Percentiles rank a stretch among this genome's conserved stretches.
Evolutionary conservation across 2,797 vertebrate genomes (phyloP).

Genomic region (Crypturellus tataupa): DNA sequence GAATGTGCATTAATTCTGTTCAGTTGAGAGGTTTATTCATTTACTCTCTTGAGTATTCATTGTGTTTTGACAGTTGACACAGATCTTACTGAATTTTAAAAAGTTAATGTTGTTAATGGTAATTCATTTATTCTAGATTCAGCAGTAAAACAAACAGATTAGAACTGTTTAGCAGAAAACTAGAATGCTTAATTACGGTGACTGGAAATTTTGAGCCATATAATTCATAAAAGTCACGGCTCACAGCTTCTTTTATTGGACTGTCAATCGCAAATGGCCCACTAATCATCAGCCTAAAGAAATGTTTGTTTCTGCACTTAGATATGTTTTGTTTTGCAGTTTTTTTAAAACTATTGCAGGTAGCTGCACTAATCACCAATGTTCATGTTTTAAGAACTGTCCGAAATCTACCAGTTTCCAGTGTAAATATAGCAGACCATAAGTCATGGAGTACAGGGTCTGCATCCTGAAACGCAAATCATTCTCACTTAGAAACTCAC

Average conservation of each 20-base stretch:
- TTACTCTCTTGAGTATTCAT: slow-evolving; percentile 50
- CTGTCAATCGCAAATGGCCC: neutral
- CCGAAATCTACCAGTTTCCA: neutral
- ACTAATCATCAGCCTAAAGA: neutral
- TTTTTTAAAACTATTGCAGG: neutral
- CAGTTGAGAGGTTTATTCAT: slow-evolving; percentile 36
- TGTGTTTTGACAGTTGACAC: slow-evolving; percentile 65
- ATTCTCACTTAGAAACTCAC: neutral
- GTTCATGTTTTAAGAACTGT: neutral
- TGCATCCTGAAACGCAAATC: neutral
- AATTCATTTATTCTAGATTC: slow-evolving; percentile 71
- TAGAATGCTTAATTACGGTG: slow-evolving; percentile 40
- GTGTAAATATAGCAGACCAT: neutral
- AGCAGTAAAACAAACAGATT: slow-evolving; percentile 70
- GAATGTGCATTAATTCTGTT: slow-evolving; percentile 39
- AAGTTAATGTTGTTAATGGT: slow-evolving; percentile 63
- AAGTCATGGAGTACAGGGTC: neutral
- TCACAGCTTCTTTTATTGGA: neutral
- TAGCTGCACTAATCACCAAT: neutral
- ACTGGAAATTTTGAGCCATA: neutral
- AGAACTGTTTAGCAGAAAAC: slow-evolving; percentile 45
- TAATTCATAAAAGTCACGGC: neutral
- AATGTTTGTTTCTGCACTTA: neutral
- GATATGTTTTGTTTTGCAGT: neutral
- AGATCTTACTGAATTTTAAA: slow-evolving; percentile 65